Evolutionary conservation across 2,113 vertebrate genomes (phyloP), one percentile per base, ranked within the genome.

Genomic region (Grus americana): DNA sequence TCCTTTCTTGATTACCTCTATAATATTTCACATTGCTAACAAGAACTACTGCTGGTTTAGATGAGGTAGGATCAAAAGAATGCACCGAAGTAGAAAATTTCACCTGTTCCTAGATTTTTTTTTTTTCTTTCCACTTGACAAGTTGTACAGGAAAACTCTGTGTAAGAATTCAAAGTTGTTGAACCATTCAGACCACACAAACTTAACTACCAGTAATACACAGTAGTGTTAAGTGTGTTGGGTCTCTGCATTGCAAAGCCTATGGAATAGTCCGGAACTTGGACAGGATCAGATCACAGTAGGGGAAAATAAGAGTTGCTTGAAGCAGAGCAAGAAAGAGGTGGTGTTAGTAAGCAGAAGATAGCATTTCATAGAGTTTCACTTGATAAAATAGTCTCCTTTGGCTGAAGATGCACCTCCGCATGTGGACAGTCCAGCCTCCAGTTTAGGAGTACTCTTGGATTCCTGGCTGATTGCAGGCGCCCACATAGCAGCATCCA

Each of bases 401-500:
- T 82, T 94, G 84, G 62, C 86, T 86, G 63, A 80, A 91, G 79
- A 30, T 66, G 23, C 4, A 1, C 59, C 27, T 88, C 47, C 2
- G 30, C 4, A 0, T 82, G 58, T 40, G 62, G n/a, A 58, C 40
- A 79, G 52, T 54, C n/a, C 58, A 72, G 50, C 55, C 72, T 91
- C 27, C 50, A 54, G 32, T 92, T 90, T 78, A 68, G 80, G 44
- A 97, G 55, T 36, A 15, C 46, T 86, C 38, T 62, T 59, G 27
- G 83, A 91, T 86, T 91, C 63, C 79, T 94, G 86, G 88, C 62
- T 88, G 67, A 34, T 62, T 72, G 36, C 79, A 86, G 34, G 46
- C 62, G 88, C 80, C 79, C 54, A 46, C 92, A 89, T 95, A 95
- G 90, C 95, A 94, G 93, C 68, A 91, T 94, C 92, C 90, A 91